Conservation (phyloP, 2,113 vertebrate species). For the Urocynchramus pylzowi region DNA sequence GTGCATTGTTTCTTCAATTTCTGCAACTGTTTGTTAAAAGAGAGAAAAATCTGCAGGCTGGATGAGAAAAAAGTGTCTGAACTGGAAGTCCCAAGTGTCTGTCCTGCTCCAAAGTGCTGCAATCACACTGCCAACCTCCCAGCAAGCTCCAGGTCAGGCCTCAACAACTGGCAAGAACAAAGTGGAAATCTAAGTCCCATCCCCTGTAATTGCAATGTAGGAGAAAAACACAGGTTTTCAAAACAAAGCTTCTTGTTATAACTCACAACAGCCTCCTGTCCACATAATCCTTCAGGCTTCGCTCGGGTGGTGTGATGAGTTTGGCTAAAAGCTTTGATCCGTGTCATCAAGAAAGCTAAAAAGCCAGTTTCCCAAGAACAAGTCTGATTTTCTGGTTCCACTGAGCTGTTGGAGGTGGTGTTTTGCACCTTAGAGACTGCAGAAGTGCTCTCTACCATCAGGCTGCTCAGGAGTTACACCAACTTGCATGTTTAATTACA, state of each 20-base stretch:
- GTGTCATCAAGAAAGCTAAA: not conserved
- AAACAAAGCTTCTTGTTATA: not conserved
- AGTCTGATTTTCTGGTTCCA: not conserved
- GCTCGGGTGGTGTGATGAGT: not conserved
- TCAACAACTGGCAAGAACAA: not conserved
- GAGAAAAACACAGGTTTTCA: slow-evolving; percentile 19
- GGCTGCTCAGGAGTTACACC: not conserved
- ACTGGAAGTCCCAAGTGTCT: not conserved
- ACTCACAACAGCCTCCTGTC: not conserved
- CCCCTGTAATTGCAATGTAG: not conserved
- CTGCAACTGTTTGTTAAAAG: not conserved
- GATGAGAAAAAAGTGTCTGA: not conserved
- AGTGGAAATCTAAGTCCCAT: not conserved
- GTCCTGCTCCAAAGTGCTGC: not conserved
- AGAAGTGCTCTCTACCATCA: not conserved
- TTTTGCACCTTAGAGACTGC: not conserved
- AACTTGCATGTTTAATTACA: not conserved
- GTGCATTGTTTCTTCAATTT: not conserved
- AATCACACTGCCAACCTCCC: not conserved
- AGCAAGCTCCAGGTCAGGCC: not conserved
- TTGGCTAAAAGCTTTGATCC: not conserved
- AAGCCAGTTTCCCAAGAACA: not conserved
- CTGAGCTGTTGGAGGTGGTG: not conserved
- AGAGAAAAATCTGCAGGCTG: not conserved
- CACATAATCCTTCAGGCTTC: not conserved